Percentiles rank a stretch among this genome's conserved stretches.
Conservation (phyloP, 2,888 invertebrate genomes). For the Lingula anatina region DNA sequence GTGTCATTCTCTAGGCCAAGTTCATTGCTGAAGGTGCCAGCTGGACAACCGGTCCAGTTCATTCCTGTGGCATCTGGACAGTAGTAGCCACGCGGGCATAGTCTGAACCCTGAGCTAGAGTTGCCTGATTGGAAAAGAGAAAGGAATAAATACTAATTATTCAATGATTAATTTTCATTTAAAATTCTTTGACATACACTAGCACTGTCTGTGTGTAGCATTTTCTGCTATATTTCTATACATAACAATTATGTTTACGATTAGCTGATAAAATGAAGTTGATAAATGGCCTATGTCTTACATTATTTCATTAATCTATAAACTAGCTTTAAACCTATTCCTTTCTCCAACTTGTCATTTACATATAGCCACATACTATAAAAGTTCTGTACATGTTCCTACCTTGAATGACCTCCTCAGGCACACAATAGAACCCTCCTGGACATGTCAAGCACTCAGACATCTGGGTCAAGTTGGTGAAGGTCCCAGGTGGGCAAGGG, state of each 20-base stretch:
- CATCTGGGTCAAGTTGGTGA: slow-evolving; percentile 42
- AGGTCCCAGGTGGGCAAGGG: slow-evolving; percentile 40
- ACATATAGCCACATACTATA: no score
- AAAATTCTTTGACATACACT: no score
- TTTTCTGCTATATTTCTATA: no score
- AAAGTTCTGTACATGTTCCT: neutral
- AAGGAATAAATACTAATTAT: neutral
- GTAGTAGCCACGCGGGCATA: slow-evolving; percentile 43
- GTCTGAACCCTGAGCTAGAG: slow-evolving; percentile 33
- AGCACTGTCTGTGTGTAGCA: no score
- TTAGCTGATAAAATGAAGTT: no score
- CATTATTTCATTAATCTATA: no score
- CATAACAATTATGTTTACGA: no score
- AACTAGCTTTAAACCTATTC: no score
- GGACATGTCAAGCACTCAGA: slow-evolving; percentile 34
- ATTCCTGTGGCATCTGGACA: slow-evolving; percentile 41
- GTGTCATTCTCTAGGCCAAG: slow-evolving; percentile 25
- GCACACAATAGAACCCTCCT: slow-evolving; percentile 45
- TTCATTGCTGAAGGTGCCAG: slow-evolving; percentile 41
- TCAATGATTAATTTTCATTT: neutral
- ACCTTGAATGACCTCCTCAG: slow-evolving; percentile 40
- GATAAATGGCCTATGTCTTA: no score
- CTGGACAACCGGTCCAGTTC: slow-evolving; percentile 39
- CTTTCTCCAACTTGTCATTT: no score
- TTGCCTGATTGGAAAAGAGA: slow-evolving; percentile 24